phyloP scores from a whole-genome alignment of 2,113 vertebrate genomes.

The Sinosuthora webbiana region DNA sequence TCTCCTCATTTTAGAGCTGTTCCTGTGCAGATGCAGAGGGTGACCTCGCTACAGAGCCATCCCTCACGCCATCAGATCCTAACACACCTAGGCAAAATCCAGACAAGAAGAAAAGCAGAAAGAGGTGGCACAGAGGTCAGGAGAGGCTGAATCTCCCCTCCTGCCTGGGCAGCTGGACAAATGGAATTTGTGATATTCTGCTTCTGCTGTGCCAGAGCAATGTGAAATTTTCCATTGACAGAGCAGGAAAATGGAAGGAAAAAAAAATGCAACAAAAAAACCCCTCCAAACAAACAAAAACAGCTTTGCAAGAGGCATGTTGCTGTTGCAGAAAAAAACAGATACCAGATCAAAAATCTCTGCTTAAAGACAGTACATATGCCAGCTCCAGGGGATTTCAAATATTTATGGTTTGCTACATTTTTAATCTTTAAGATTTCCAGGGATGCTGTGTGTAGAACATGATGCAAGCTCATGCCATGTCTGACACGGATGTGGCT shows the following conservation, averaged over 20 bases:
- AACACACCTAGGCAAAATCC: background rate
- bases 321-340: slow-evolving; percentile 61
- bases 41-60: too few species aligned
- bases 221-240: background rate
- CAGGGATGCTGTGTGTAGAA: slow-evolving; percentile 35
- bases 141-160: background rate
- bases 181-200: background rate
- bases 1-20: background rate
- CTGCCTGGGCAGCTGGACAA: background rate
- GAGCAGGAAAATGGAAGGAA: background rate
- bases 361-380: slow-evolving; percentile 75
- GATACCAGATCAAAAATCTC: slow-evolving; percentile 76
- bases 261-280: background rate
- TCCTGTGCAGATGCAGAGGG: background rate
- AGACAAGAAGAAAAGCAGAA: background rate
- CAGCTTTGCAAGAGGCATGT: background rate
- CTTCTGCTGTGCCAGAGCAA: background rate
- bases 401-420: slow-evolving; percentile 81
- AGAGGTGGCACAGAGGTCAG: background rate
- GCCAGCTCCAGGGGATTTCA: slow-evolving; percentile 75
- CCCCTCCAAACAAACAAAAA: background rate
- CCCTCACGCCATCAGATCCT: background rate
- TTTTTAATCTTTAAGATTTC: slow-evolving; percentile 76
- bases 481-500: background rate
- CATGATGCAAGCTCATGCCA: background rate